phyloP scores from a whole-genome alignment of 1,140 invertebrate genomes.

The Hestina assimilis region DNA sequence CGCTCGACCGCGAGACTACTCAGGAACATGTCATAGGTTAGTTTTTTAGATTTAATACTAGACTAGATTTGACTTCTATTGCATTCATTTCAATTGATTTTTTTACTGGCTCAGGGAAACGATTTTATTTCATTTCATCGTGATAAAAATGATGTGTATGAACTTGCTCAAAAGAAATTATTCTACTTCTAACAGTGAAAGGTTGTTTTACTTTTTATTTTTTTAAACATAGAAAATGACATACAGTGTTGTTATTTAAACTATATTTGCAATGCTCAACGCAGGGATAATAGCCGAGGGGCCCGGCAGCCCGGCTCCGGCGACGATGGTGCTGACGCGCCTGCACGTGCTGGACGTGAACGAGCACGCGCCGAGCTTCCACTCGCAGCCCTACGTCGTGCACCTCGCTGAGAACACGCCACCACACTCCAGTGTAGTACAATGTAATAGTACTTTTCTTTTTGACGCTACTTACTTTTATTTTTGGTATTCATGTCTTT shows the following conservation, averaged over 20 bases:
- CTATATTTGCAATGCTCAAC: not conserved
- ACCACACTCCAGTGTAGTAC: conserved; percentile 86
- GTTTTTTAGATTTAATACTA: not conserved
- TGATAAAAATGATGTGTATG: too few relatives aligned
- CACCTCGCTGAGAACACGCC: conserved; percentile 90
- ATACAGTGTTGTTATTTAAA: not conserved
- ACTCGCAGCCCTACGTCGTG: conserved; percentile 88
- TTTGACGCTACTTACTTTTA: not conserved
- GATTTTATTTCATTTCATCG: too few relatives aligned
- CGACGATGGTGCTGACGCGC: conserved; percentile 85
- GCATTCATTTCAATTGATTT: too few relatives aligned
- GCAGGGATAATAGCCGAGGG: conserved; percentile 87
- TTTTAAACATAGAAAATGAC: too few relatives aligned
- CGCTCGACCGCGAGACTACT: conserved; percentile 87
- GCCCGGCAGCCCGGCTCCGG: conserved; percentile 85
- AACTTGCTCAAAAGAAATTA: too few relatives aligned
- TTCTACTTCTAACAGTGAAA: too few relatives aligned
- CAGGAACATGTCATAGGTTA: conserved; percentile 84
- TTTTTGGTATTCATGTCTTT: too few relatives aligned
- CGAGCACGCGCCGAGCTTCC: conserved; percentile 92
- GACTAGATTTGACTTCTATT: too few relatives aligned
- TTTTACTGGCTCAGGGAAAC: too few relatives aligned
- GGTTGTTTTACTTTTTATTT: too few relatives aligned
- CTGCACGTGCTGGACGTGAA: conserved; percentile 94
- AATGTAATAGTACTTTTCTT: conserved; percentile 69